Percentiles rank a stretch among this genome's conserved stretches.
Evolutionary conservation across 92 coral and sea anemone genomes (phyloP).

Genomic region (Ricordea florida): DNA sequence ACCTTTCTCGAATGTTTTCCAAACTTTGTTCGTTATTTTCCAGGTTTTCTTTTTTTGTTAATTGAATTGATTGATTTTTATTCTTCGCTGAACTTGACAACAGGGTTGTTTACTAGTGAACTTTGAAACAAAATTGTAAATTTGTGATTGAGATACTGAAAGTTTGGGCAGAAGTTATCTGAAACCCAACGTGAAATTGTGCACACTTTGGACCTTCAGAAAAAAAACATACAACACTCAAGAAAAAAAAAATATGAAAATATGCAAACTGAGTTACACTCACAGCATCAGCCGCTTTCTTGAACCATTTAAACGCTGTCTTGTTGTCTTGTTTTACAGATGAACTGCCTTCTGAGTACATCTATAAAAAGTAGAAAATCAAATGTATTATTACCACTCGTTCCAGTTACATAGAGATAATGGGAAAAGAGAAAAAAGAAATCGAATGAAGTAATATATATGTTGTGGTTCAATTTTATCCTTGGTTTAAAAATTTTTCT

Average conservation of each 20-base stretch:
- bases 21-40: too few species aligned
- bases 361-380: conserved; percentile 44
- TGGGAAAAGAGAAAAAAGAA: background rate
- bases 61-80: too few species aligned
- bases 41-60: too few species aligned
- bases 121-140: too few species aligned
- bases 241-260: background rate
- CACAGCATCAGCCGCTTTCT: conserved; percentile 95
- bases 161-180: background rate
- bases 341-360: conserved; percentile 87
- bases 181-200: too few species aligned
- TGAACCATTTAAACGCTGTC: conserved; percentile 94
- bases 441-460: background rate
- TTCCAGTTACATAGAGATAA: background rate
- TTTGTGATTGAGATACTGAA: too few species aligned
- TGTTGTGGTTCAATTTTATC: background rate
- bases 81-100: too few species aligned
- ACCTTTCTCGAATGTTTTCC: too few species aligned
- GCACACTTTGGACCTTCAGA: too few species aligned
- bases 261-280: background rate
- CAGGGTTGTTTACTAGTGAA: too few species aligned
- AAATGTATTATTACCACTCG: background rate
- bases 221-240: too few species aligned
- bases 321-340: conserved; percentile 85
- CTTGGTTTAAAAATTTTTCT: too few species aligned